Conservation (phyloP, 2,888 invertebrate genomes). For the Orthonevra nobilis region DNA sequence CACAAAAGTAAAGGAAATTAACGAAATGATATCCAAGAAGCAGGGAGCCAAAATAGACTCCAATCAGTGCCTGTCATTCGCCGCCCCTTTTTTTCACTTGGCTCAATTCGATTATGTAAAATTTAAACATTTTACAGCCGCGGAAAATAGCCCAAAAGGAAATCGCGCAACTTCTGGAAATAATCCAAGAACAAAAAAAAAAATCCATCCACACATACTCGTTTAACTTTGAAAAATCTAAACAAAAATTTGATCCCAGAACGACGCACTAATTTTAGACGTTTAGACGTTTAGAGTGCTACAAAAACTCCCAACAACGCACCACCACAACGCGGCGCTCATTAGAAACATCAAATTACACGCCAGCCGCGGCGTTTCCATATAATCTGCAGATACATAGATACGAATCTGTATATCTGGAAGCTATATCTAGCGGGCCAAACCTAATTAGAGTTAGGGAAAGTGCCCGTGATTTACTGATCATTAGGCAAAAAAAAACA, state of each 20-base stretch:
- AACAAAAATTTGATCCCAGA: constrained; percentile 25
- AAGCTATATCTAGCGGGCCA: constrained; percentile 10
- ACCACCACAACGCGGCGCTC: no score
- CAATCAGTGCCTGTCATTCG: constrained; percentile 28
- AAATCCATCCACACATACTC: constrained; percentile 6
- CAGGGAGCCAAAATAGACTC: no score
- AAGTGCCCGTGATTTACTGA: neutral
- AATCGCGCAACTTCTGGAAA: constrained; percentile 60
- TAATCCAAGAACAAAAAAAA: constrained; percentile 37
- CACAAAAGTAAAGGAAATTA: neutral
- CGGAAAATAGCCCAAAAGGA: constrained; percentile 1
- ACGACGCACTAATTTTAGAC: no score
- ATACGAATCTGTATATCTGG: constrained; percentile 7
- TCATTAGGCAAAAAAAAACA: constrained; percentile 7
- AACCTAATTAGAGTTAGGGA: neutral
- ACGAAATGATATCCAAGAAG: neutral
- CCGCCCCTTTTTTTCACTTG: constrained; percentile 16
- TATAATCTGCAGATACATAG: neutral
- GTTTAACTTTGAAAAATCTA: neutral
- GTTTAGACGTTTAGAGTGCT: no score
- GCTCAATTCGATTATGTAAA: constrained; percentile 39
- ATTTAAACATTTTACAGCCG: constrained; percentile 28
- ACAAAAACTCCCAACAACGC: neutral
- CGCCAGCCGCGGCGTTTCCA: neutral
- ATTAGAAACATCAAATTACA: constrained; percentile 8